phyloP scores from a whole-genome alignment of 30 jellyfish, hydroid and myxozoan genomes.

The Pelagia noctiluca region DNA sequence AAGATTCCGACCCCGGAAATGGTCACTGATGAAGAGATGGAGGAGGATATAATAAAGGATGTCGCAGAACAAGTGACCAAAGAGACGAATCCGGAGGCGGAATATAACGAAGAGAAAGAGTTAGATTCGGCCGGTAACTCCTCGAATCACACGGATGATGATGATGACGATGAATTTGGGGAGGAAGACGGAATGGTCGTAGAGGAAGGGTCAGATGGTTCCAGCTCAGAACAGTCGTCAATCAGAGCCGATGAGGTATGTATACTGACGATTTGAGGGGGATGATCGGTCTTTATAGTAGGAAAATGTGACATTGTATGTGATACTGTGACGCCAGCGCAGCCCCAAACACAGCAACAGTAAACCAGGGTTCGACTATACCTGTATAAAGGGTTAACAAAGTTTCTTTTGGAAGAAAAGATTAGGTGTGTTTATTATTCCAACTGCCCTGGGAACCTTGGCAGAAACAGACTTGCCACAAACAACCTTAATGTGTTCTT shows the following conservation, averaged over 20 bases:
- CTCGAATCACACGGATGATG: not conserved
- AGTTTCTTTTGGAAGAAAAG: not conserved
- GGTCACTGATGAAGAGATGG: constrained; percentile 68
- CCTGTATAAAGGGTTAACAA: too few relatives aligned
- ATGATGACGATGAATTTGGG: constrained; percentile 10
- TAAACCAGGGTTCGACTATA: too few relatives aligned
- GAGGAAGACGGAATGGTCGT: constrained; percentile 1
- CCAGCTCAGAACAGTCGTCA: constrained; percentile 6
- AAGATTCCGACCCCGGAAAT: constrained; percentile 56
- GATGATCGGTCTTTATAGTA: not conserved
- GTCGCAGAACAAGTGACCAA: constrained; percentile 9
- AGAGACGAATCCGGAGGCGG: not conserved
- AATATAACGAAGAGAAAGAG: constrained; percentile 2
- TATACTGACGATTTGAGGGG: not conserved
- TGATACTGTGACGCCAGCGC: not conserved
- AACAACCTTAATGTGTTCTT: not conserved
- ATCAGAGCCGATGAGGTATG: not conserved
- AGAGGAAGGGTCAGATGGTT: too few relatives aligned
- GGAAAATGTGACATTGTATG: not conserved
- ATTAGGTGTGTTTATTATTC: not conserved
- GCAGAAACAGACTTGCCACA: not conserved
- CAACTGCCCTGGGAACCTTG: not conserved
- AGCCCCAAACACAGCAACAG: not conserved
- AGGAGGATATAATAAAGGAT: constrained; percentile 31
- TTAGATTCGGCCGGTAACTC: not conserved